These are phyloP conservation scores for Malurus cyaneus DNA, from an alignment of 2,113 vertebrate genomes.

Conservation along the genomic window DNA sequence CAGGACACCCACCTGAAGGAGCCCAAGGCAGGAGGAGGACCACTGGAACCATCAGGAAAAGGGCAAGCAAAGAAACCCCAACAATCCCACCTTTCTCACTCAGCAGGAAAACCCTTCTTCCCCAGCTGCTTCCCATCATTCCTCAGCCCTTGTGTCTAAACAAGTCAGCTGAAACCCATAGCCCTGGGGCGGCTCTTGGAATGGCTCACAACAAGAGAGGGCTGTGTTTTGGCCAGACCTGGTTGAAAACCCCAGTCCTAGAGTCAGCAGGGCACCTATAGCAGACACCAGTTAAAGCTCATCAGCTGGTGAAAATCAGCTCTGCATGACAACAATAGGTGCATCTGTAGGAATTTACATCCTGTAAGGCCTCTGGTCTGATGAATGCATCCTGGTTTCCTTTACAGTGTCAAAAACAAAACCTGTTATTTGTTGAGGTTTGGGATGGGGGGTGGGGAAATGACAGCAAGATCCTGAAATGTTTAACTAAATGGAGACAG, in stretches of 20 bases:
- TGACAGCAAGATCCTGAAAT: not conserved
- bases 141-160: not conserved
- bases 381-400: not conserved
- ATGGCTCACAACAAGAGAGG: not conserved
- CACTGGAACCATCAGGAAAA: not conserved
- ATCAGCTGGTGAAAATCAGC: not conserved
- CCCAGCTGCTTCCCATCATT: not conserved
- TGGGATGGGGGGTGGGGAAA: not conserved
- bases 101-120: not conserved
- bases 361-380: not conserved
- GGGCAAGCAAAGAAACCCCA: not conserved
- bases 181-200: accelerated
- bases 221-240: not conserved
- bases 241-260: not conserved
- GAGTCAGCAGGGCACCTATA: accelerated
- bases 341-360: not conserved
- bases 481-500: not conserved
- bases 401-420: not conserved
- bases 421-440: not conserved
- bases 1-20: not conserved
- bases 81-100: not conserved
- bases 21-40: not conserved
- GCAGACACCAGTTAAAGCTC: not conserved
- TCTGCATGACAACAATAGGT: accelerated
- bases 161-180: not conserved